phyloP scores from a whole-genome alignment of 2,888 invertebrate species.

The Lycia hirtaria region DNA sequence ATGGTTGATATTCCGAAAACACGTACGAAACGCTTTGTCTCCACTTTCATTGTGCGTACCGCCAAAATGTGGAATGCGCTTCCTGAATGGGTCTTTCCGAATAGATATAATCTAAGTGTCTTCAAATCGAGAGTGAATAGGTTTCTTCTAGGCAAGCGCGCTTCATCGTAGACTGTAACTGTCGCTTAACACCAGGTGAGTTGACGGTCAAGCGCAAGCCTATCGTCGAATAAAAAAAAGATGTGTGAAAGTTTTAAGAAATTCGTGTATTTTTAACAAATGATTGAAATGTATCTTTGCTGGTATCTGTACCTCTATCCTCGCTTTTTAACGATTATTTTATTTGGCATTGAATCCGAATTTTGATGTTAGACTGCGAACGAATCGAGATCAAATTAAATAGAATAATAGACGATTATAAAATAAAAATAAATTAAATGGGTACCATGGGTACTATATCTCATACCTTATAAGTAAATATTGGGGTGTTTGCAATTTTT shows the following conservation, averaged over 20 bases:
- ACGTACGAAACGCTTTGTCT: no score
- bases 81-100: no score
- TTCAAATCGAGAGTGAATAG: no score
- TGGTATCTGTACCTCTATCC: background rate
- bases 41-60: no score
- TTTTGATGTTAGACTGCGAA: constrained; percentile 21
- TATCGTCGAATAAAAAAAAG: no score
- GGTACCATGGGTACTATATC: background rate
- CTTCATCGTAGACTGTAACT: no score
- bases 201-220: no score
- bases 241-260: constrained; percentile 12
- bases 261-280: constrained; percentile 19
- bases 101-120: no score
- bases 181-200: no score
- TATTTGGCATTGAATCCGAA: constrained; percentile 16
- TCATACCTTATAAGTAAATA: background rate
- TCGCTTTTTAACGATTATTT: background rate
- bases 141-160: no score
- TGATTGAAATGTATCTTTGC: background rate
- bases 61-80: no score
- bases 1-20: no score
- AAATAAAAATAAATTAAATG: background rate
- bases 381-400: constrained; percentile 10
- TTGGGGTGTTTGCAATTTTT: background rate
- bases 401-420: background rate